Conservation (phyloP, 2,888 invertebrate genomes). For the Mantis religiosa region DNA sequence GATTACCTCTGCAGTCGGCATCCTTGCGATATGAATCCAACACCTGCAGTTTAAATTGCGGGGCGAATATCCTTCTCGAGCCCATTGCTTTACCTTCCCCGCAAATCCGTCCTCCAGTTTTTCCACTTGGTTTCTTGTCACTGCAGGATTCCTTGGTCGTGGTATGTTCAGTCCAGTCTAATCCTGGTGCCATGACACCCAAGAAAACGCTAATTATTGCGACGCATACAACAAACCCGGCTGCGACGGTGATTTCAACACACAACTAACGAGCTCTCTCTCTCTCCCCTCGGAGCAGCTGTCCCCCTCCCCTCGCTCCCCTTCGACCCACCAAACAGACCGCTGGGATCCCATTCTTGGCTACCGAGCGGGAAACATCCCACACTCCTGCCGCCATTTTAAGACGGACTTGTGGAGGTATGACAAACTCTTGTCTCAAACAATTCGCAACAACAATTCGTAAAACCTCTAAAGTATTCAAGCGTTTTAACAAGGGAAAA, state of each 20-base stretch:
- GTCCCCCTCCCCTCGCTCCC: constrained; percentile 5
- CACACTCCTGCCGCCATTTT: constrained; percentile 4
- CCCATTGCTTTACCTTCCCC: constrained; percentile 52
- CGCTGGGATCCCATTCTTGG: constrained; percentile 2
- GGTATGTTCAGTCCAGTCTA: constrained; percentile 18
- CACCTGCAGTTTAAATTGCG: constrained; percentile 84
- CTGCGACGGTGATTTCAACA: constrained; percentile 28
- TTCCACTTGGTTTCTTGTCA: constrained; percentile 5
- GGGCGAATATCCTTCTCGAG: constrained; percentile 81
- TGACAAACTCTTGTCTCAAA: not conserved
- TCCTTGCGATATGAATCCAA: constrained; percentile 82
- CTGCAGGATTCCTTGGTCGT: constrained; percentile 16
- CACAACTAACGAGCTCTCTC: constrained; percentile 27
- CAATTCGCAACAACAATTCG: not conserved
- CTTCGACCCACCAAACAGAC: not conserved
- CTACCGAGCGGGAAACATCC: constrained; percentile 14
- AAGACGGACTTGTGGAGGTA: not conserved
- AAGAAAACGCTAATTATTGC: constrained; percentile 7
- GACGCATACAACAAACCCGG: constrained; percentile 24
- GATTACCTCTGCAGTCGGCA: constrained; percentile 83
- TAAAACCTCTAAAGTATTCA: too few species aligned
- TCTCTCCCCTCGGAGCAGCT: constrained; percentile 24
- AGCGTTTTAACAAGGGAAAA: too few species aligned
- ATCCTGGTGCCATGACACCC: constrained; percentile 27
- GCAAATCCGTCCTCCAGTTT: constrained; percentile 1